Conservation (phyloP, 2,888 invertebrate genomes). For the Alentia gelatinosa region DNA sequence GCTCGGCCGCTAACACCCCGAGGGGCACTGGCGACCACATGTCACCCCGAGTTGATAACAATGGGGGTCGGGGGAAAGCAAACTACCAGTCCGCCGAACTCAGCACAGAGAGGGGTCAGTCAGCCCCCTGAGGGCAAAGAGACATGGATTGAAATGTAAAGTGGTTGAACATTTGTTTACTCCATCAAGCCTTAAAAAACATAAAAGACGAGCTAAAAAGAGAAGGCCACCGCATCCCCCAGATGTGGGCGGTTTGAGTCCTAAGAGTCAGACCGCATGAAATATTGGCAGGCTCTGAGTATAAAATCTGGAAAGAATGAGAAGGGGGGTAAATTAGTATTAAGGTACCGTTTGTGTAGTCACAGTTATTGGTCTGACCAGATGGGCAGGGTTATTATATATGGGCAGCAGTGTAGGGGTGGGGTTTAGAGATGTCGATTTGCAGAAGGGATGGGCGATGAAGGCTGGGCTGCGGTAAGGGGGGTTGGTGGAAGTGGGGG, state of each 20-base stretch:
- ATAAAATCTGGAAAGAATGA: no score
- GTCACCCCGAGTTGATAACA: slow-evolving; percentile 7
- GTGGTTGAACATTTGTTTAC: slow-evolving; percentile 40
- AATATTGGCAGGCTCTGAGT: no score
- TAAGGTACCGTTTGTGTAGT: no score
- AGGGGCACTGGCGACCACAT: slow-evolving; percentile 14
- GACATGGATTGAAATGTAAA: slow-evolving; percentile 46
- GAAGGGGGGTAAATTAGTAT: no score
- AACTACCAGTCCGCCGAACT: background rate
- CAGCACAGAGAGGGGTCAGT: background rate
- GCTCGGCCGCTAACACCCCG: background rate
- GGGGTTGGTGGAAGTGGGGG: background rate
- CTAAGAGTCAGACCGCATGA: no score
- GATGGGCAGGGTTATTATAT: background rate
- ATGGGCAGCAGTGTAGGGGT: background rate
- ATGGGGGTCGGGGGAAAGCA: slow-evolving; percentile 3
- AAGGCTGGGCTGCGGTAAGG: background rate
- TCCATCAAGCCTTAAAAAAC: background rate
- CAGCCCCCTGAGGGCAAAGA: background rate
- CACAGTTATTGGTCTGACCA: no score
- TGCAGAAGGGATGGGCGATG: no score
- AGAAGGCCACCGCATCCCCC: no score
- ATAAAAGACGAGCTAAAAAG: background rate
- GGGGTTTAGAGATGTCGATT: no score
- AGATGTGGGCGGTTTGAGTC: background rate